These are phyloP conservation scores for Apamea crenata DNA, from an alignment of 2,888 invertebrate species.

Conservation along the genomic window DNA sequence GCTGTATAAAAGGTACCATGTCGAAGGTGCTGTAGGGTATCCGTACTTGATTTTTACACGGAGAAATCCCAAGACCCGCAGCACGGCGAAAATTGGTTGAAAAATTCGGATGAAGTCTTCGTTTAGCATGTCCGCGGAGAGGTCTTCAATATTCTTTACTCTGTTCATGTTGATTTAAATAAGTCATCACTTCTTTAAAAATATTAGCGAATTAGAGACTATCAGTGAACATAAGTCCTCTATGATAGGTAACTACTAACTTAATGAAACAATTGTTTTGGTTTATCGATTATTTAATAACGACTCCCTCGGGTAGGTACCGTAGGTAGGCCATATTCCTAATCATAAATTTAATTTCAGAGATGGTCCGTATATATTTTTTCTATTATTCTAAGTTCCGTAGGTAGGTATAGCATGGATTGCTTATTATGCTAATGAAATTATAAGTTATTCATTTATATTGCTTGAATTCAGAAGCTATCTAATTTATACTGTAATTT, in stretches of 20 bases:
- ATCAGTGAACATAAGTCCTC: neutral
- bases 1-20: conserved; percentile 71
- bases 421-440: conserved; percentile 29
- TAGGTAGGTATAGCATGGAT: neutral
- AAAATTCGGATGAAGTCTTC: conserved; percentile 78
- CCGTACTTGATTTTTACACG: conserved; percentile 76
- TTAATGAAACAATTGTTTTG: neutral
- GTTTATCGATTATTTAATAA: conserved; percentile 24
- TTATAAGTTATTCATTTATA: neutral
- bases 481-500: conserved; percentile 5
- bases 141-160: conserved; percentile 67
- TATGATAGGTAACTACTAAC: neutral
- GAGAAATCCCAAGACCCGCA: conserved; percentile 73
- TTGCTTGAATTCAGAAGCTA: neutral
- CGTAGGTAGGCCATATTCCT: neutral
- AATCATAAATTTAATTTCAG: conserved; percentile 4
- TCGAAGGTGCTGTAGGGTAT: conserved; percentile 74
- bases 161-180: conserved; percentile 38
- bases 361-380: neutral
- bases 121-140: conserved; percentile 77
- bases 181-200: neutral
- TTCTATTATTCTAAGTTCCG: neutral
- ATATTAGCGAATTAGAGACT: conserved; percentile 38
- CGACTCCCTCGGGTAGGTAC: conserved; percentile 31
- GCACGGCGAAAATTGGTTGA: conserved; percentile 71